A percentile compares a stretch with the other conserved stretches of the same genome.
Evolutionary conservation across 2,888 invertebrate species (phyloP).

Genomic region (Drosophila macrospina): DNA sequence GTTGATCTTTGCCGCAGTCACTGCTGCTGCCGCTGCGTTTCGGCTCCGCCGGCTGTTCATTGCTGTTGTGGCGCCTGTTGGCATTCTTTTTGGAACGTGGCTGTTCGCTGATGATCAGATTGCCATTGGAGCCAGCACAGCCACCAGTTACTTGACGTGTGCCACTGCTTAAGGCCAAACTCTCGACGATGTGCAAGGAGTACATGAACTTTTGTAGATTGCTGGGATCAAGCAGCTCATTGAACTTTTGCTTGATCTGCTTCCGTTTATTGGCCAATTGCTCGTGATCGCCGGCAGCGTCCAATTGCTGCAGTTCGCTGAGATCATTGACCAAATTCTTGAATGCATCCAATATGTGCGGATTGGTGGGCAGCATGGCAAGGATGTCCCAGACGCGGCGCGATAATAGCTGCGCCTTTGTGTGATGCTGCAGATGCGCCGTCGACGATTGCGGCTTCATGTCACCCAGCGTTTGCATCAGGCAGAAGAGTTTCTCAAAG

Average conservation of each 20-base stretch:
- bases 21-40: conserved; percentile 59
- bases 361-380: conserved; percentile 95
- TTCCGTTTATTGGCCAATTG: conserved; percentile 82
- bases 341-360: conserved; percentile 91
- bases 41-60: conserved; percentile 62
- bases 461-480: conserved; percentile 95
- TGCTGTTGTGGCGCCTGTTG: conserved; percentile 69
- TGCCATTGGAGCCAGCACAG: conserved; percentile 56
- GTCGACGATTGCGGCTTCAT: conserved; percentile 91
- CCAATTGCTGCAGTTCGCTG: conserved; percentile 73
- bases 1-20: conserved; percentile 53
- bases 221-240: conserved; percentile 93
- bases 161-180: conserved; percentile 86
- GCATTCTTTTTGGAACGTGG: conserved; percentile 61
- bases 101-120: conserved; percentile 67
- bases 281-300: conserved; percentile 61
- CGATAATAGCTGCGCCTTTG: conserved; percentile 95
- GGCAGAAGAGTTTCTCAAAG: conserved; percentile 95
- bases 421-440: conserved; percentile 88
- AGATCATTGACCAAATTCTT: conserved; percentile 88
- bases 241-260: conserved; percentile 86
- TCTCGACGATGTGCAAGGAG: conserved; percentile 95
- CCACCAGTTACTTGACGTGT: conserved; percentile 51
- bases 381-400: conserved; percentile 97
- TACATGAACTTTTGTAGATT: conserved; percentile 98